These are phyloP conservation scores for Tortricodes alternella DNA, from an alignment of 2,888 invertebrate species.

Conservation along the genomic window DNA sequence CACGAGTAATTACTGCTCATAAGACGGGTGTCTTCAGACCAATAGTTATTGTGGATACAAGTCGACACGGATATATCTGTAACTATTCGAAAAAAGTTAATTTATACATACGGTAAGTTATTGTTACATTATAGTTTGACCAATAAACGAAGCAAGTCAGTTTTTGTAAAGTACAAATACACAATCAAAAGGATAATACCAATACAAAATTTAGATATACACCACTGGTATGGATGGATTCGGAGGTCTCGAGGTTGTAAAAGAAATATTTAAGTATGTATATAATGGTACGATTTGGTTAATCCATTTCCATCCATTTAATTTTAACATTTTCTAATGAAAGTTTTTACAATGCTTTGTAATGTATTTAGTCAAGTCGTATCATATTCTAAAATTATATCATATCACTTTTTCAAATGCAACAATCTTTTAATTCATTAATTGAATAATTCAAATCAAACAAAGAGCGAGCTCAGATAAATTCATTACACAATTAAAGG, in stretches of 20 bases:
- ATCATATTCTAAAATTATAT: slow-evolving; percentile 2
- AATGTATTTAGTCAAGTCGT: slow-evolving; percentile 14
- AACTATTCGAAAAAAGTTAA: background rate
- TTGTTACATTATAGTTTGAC: background rate
- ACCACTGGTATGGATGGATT: slow-evolving; percentile 82
- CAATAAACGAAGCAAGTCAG: background rate
- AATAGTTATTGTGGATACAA: slow-evolving; percentile 7
- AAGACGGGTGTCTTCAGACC: slow-evolving; percentile 11
- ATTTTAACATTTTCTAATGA: too few species aligned
- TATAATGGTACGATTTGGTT: slow-evolving; percentile 33
- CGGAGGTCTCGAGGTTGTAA: slow-evolving; percentile 64
- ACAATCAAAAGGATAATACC: slow-evolving; percentile 25
- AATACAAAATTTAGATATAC: slow-evolving; percentile 76
- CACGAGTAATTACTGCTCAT: slow-evolving; percentile 49
- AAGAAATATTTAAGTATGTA: slow-evolving; percentile 37
- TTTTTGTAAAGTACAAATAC: background rate
- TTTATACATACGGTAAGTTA: background rate
- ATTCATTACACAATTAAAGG: slow-evolving; percentile 40
- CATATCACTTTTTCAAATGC: slow-evolving; percentile 9
- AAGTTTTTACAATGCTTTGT: too few species aligned
- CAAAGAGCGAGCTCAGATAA: slow-evolving; percentile 35
- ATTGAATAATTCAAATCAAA: slow-evolving; percentile 44
- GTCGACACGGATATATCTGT: slow-evolving; percentile 11
- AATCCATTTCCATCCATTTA: too few species aligned
- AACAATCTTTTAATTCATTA: slow-evolving; percentile 48